Conservation (phyloP, 2,888 invertebrate species). For the Gortyna flavago region DNA sequence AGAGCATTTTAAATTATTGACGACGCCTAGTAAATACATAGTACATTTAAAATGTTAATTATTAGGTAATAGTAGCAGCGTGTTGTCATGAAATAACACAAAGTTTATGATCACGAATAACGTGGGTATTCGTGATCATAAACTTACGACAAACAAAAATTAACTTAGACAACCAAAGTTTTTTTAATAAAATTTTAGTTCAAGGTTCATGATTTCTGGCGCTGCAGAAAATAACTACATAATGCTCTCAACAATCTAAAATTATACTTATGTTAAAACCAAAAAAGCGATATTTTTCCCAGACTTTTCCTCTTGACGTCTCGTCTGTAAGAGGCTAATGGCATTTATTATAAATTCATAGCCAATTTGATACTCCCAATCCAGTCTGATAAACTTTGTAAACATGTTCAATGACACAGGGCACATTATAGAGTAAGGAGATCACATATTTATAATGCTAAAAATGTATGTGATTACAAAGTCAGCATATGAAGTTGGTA, state of each 20-base stretch:
- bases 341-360: conserved; percentile 53
- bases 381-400: conserved; percentile 38
- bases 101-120: conserved; percentile 44
- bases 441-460: conserved; percentile 28
- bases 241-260: conserved; percentile 40
- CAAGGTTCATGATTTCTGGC: conserved; percentile 48
- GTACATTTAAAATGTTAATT: conserved; percentile 16
- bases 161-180: too few species aligned
- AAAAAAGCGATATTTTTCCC: conserved; percentile 14
- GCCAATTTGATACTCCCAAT: conserved; percentile 39
- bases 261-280: conserved; percentile 28
- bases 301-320: conserved; percentile 32
- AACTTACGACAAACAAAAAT: too few species aligned
- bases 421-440: conserved; percentile 8
- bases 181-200: conserved; percentile 45
- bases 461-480: conserved; percentile 11
- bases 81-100: conserved; percentile 37
- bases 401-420: conserved; percentile 41
- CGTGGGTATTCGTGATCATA: too few species aligned
- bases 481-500: conserved; percentile 9
- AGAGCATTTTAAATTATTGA: conserved; percentile 7
- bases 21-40: conserved; percentile 20
- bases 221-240: conserved; percentile 38
- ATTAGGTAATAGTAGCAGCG: conserved; percentile 24
- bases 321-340: conserved; percentile 49